Evolutionary conservation across 2,113 vertebrate genomes (phyloP).

Genomic region (Heptranchias perlo): DNA sequence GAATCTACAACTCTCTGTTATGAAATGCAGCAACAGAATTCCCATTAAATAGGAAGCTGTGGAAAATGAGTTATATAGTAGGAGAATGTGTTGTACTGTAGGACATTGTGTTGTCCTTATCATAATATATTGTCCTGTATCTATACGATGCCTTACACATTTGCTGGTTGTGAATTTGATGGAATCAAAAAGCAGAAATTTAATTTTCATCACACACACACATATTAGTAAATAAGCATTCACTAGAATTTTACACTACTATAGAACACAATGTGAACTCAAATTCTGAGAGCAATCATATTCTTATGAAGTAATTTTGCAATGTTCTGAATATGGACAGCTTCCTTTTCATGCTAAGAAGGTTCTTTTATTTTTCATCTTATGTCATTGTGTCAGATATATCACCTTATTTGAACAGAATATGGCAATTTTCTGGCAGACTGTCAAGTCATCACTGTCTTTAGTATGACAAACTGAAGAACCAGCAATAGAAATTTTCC

Average conservation of each 20-base stretch:
- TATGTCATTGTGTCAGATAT: neutral
- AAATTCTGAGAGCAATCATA: neutral
- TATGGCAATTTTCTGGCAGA: too few species aligned
- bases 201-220: neutral
- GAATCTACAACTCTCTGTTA: neutral
- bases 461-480: neutral
- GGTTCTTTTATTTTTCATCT: neutral
- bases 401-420: conserved; percentile 9
- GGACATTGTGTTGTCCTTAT: neutral
- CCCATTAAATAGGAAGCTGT: neutral
- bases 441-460: neutral
- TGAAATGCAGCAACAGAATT: neutral
- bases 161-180: neutral
- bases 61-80: neutral
- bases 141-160: neutral
- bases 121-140: neutral
- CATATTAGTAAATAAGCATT: neutral
- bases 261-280: neutral
- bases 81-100: neutral
- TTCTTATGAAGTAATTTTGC: neutral
- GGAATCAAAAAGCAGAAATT: neutral
- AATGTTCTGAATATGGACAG: neutral
- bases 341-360: neutral
- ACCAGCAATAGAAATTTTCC: neutral
- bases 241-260: neutral